phyloP scores from a whole-genome alignment of 2,113 vertebrate genomes.

The Ophthalmolycus amberensis region DNA sequence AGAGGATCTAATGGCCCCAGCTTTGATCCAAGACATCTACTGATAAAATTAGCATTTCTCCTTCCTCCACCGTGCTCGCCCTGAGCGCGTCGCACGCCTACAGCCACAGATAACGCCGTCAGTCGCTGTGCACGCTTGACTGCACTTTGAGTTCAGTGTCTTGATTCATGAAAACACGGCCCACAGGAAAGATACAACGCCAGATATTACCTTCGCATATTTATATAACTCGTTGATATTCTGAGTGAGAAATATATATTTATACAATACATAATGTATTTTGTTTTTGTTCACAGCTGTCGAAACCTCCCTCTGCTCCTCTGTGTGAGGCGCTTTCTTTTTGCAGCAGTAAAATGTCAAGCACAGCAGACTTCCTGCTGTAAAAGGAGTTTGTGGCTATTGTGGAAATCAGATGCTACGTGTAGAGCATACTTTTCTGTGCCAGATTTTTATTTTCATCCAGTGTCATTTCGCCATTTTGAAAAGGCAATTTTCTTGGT shows the following conservation, averaged over 20 bases:
- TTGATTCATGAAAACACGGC: slow-evolving; percentile 25
- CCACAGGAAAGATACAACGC: slow-evolving; percentile 5
- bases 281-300: slow-evolving; percentile 13
- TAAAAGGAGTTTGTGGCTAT: neutral
- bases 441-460: slow-evolving; percentile 31
- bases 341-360: slow-evolving; percentile 42
- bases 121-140: neutral
- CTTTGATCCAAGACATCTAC: neutral
- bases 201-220: slow-evolving; percentile 1
- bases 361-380: slow-evolving; percentile 14
- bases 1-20: neutral
- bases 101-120: neutral
- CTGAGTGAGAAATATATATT: neutral
- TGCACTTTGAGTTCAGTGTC: slow-evolving; percentile 38
- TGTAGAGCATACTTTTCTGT: neutral
- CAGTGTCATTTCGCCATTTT: slow-evolving; percentile 23
- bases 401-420: slow-evolving; percentile 16
- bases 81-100: neutral
- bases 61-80: neutral
- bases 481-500: slow-evolving; percentile 6
- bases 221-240: slow-evolving; percentile 27
- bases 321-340: slow-evolving; percentile 6
- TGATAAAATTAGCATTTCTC: neutral
- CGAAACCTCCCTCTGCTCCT: slow-evolving; percentile 2
- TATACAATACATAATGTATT: neutral